Conservation (phyloP, 2,888 invertebrate genomes). For the Synanthedon myopaeformis region DNA sequence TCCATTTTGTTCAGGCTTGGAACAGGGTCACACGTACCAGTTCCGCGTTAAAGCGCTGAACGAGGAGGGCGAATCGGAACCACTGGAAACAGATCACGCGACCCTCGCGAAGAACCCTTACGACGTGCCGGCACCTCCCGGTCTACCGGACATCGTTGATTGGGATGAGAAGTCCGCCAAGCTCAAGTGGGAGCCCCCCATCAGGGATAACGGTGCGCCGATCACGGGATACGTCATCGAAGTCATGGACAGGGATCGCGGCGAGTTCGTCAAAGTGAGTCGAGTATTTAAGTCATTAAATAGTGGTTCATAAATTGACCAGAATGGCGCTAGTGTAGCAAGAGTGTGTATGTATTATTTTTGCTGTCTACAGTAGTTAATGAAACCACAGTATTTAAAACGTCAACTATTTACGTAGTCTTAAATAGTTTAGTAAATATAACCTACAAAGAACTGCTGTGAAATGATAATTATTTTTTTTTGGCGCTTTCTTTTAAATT, state of each 20-base stretch:
- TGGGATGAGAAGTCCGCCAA: constrained; percentile 93
- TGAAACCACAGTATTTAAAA: too few relatives aligned
- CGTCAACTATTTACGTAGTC: too few relatives aligned
- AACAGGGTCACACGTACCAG: constrained; percentile 95
- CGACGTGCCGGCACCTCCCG: constrained; percentile 88
- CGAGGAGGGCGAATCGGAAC: constrained; percentile 97
- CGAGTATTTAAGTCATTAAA: too few relatives aligned
- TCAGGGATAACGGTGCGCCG: constrained; percentile 92
- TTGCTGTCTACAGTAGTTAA: too few relatives aligned
- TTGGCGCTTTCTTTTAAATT: too few relatives aligned
- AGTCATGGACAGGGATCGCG: constrained; percentile 89
- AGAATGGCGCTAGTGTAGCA: too few relatives aligned
- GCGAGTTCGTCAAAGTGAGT: constrained; percentile 80
- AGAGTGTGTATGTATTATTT: too few relatives aligned
- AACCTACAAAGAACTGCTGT: too few relatives aligned
- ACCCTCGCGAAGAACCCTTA: constrained; percentile 97
- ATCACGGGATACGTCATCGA: constrained; percentile 94
- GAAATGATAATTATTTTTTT: too few relatives aligned
- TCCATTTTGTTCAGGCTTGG: constrained; percentile 74
- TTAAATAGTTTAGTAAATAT: too few relatives aligned
- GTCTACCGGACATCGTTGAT: constrained; percentile 90
- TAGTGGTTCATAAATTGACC: too few relatives aligned
- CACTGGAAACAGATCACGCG: constrained; percentile 88
- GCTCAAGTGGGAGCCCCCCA: constrained; percentile 91
- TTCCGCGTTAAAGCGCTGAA: constrained; percentile 98